Conservation (phyloP, 2,888 invertebrate species). For the Lithophane leautieri region DNA sequence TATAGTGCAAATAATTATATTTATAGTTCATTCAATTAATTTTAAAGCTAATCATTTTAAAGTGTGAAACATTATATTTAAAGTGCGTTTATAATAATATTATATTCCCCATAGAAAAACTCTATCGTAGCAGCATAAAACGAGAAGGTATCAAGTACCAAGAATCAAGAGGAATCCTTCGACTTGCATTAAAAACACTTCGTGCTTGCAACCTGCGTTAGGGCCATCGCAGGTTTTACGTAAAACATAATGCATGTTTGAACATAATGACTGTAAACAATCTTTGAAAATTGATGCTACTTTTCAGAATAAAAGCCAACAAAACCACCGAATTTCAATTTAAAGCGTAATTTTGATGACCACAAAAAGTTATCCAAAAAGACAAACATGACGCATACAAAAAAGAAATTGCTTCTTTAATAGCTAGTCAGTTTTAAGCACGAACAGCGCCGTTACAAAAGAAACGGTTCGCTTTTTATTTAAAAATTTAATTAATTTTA, state of each 20-base stretch:
- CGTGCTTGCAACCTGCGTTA: not conserved
- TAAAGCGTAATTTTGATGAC: constrained; percentile 68
- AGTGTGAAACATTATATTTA: too few relatives aligned
- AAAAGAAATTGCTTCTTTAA: constrained; percentile 72
- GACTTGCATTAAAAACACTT: not conserved
- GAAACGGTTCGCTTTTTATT: constrained; percentile 61
- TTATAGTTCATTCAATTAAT: too few relatives aligned
- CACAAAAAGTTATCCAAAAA: constrained; percentile 66
- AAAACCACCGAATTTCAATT: constrained; percentile 72
- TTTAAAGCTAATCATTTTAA: too few relatives aligned
- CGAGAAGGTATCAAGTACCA: not conserved
- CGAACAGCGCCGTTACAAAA: constrained; percentile 59
- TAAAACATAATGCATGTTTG: constrained; percentile 20
- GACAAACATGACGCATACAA: constrained; percentile 65
- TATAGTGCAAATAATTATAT: too few relatives aligned
- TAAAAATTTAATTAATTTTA: constrained; percentile 65
- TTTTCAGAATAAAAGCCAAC: constrained; percentile 63
- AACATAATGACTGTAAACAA: constrained; percentile 21
- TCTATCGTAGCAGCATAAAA: not conserved
- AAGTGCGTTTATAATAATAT: too few relatives aligned
- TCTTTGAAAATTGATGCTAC: constrained; percentile 30
- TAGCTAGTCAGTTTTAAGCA: constrained; percentile 64
- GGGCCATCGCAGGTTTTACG: not conserved
- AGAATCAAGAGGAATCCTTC: not conserved
- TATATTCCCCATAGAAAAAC: not conserved